Base-by-base conservation (phyloP, 1,140 invertebrate genomes). In the Sminthurides bifidus region DNA sequence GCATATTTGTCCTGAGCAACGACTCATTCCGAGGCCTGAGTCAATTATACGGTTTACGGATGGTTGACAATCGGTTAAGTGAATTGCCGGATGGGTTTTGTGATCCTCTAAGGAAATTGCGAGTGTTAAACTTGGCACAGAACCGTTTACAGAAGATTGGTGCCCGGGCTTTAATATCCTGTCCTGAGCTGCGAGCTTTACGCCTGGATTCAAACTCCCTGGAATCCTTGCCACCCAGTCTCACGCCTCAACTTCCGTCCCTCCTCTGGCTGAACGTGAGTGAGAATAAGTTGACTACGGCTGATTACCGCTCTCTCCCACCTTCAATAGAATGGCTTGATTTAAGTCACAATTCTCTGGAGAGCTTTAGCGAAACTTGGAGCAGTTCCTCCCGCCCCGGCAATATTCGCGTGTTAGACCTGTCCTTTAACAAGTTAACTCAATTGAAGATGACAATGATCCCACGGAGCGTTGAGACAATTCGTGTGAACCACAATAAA, bases 401-500 rank as follows among this genome's bases (percentile, higher is more conserved):
- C n/a, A n/a, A 66, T 23, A 56, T 70, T 12, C 51, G 66, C 30
- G 68, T 87, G 0, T 69, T 92, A 41, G 87, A 91, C 66, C 85
- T 84, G 53, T 88, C 85, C 70, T 85, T 88, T 72, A 92, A 92
- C 72, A 78, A 83, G 56, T 85, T 92, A 44, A 81, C 77, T 14
- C 82, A 86, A 68, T 76, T 92, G 29, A 78, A 80, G 17, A 77
- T 84, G 8, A 77, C 85, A 69, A 81, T 84, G 6, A 83, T 92
- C 59, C 87, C 88, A n/a, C 85, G 90, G 69, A 88, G 84, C 72
- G 80, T 92, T 15, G 87, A 91, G 73, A 71, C 89, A 41, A 71
- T 92, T 19, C 88, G 89, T 69, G 83, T 92, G 64, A 91, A 90
- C 71, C 88, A 91, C 72, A 92, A 92, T 72, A 84, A 90, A 52